These are phyloP conservation scores for Micromesistius poutassou DNA, from an alignment of 2,797 vertebrate species.

Conservation along the genomic window DNA sequence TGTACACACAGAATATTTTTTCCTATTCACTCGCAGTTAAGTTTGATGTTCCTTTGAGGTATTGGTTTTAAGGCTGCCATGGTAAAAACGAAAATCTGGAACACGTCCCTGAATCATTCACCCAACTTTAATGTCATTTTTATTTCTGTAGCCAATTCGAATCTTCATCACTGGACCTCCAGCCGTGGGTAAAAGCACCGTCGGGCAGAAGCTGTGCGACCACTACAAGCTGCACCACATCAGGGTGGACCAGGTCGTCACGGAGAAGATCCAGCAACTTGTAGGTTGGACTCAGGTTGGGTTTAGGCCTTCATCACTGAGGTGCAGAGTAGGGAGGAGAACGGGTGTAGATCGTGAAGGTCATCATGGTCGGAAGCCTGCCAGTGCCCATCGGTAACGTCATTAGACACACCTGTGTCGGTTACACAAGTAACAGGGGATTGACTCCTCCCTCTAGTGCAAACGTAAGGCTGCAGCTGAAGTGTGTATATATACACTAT, in stretches of 20 bases:
- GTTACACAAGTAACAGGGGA: too few relatives aligned
- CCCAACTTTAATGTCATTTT: background rate
- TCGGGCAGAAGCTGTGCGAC: constrained; percentile 76
- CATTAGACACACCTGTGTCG: background rate
- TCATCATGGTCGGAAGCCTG: background rate
- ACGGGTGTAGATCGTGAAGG: background rate
- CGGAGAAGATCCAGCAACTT: constrained; percentile 80
- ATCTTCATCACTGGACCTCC: constrained; percentile 86
- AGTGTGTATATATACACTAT: too few relatives aligned
- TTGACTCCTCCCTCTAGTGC: too few relatives aligned
- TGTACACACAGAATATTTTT: background rate
- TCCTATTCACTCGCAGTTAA: background rate
- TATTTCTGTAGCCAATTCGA: constrained; percentile 78
- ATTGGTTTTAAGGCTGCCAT: background rate
- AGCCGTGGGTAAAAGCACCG: constrained; percentile 84
- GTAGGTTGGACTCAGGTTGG: constrained; percentile 67
- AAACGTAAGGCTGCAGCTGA: too few relatives aligned
- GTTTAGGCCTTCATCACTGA: background rate
- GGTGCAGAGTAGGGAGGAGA: background rate
- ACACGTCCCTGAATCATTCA: background rate
- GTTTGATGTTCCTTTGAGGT: background rate
- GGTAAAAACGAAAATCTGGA: background rate
- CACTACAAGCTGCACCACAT: constrained; percentile 85
- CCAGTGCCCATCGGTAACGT: background rate
- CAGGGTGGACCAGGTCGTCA: constrained; percentile 68